These are phyloP conservation scores for Myopa tessellatipennis DNA, from an alignment of 2,888 invertebrate species.

Conservation along the genomic window DNA sequence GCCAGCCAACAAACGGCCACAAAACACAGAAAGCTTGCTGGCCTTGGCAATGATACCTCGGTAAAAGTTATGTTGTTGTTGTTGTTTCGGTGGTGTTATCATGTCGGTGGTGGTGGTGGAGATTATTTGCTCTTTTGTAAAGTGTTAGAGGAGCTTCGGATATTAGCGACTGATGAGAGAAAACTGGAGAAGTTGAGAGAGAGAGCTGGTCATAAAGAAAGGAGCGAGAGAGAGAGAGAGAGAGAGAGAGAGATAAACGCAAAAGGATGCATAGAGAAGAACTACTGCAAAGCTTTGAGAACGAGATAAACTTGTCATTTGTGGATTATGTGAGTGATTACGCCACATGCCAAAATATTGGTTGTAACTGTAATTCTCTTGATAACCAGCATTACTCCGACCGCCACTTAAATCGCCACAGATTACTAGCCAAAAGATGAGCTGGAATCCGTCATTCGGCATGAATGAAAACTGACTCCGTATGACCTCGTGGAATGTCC, in stretches of 20 bases:
- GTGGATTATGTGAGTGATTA: no score
- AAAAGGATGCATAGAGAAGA: not conserved
- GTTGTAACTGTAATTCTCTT: not conserved
- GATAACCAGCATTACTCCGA: not conserved
- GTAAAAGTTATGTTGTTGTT: conserved; percentile 21
- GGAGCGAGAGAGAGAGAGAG: not conserved
- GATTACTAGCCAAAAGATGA: no score
- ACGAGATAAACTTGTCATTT: not conserved
- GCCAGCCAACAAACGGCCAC: not conserved
- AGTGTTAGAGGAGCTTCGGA: not conserved
- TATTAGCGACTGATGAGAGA: not conserved
- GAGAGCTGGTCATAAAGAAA: not conserved
- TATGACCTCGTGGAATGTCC: no score
- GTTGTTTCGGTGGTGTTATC: conserved; percentile 32
- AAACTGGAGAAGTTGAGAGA: not conserved
- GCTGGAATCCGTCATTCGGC: no score
- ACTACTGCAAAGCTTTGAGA: not conserved
- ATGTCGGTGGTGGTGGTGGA: not conserved
- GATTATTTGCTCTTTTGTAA: not conserved
- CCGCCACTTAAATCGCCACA: not conserved
- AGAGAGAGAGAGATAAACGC: not conserved
- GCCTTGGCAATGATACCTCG: conserved; percentile 46
- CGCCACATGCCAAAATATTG: not conserved
- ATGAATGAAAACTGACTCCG: no score
- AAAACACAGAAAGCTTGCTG: conserved; percentile 36